Conservation (phyloP, 2,797 vertebrate genomes). For the Paedocypris micromegethes region DNA sequence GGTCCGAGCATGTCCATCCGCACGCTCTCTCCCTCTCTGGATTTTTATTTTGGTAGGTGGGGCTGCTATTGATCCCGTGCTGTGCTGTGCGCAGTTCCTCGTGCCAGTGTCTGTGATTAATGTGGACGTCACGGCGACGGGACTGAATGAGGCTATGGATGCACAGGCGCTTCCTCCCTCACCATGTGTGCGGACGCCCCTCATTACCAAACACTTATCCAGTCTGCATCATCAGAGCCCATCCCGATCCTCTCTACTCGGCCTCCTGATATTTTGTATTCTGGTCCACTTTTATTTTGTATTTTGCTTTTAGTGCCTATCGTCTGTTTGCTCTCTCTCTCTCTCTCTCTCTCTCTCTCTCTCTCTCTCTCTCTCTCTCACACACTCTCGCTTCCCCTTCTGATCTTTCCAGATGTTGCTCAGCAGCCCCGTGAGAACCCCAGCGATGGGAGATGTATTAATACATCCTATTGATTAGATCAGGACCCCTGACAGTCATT, state of each 20-base stretch:
- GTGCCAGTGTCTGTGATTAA: constrained; percentile 99
- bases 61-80: constrained; percentile 94
- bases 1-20: constrained; percentile 32
- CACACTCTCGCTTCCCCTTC: constrained; percentile 66
- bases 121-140: constrained; percentile 95
- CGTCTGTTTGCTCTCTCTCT: constrained; percentile 25
- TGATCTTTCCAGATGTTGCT: constrained; percentile 96
- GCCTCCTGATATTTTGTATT: constrained; percentile 13
- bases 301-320: constrained; percentile 9
- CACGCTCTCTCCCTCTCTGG: constrained; percentile 13
- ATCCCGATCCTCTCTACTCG: constrained; percentile 16
- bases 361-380: constrained; percentile 28
- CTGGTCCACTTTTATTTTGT: constrained; percentile 30
- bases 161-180: constrained; percentile 71
- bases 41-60: constrained; percentile 49
- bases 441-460: constrained; percentile 96
- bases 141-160: constrained; percentile 97
- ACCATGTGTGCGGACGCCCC: constrained; percentile 68
- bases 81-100: constrained; percentile 90
- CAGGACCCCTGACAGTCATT: constrained; percentile 99
- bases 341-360: constrained; percentile 28
- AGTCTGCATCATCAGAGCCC: constrained; percentile 74
- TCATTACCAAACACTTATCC: constrained; percentile 89
- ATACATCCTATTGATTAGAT: constrained; percentile 99
- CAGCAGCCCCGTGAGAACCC: constrained; percentile 82